These are phyloP conservation scores for Periophthalmus modestus DNA, from an alignment of 2,113 vertebrate species.

Conservation along the genomic window DNA sequence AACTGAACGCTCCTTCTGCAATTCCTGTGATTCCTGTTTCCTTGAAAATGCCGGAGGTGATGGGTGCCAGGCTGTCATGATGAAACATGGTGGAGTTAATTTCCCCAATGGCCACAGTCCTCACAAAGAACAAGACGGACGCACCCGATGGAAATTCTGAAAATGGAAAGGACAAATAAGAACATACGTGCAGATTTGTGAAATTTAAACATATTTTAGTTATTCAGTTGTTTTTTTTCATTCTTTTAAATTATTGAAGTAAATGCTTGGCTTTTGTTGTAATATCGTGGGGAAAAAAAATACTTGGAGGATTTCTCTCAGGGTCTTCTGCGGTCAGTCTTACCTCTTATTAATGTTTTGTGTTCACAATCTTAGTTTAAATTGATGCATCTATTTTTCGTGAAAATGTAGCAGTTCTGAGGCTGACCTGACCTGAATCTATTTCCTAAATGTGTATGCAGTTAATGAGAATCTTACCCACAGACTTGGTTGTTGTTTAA, in stretches of 20 bases:
- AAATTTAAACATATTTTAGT: not conserved
- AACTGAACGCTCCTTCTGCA: conserved; percentile 49
- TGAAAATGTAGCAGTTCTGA: too few species aligned
- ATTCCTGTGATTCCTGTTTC: conserved; percentile 45
- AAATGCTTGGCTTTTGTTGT: not conserved
- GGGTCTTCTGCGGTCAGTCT: too few species aligned
- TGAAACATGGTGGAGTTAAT: conserved; percentile 63
- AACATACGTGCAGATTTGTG: not conserved
- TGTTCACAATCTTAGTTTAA: too few species aligned
- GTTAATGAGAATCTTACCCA: too few species aligned
- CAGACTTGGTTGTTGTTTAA: too few species aligned
- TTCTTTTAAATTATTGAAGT: not conserved
- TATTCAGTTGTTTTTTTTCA: not conserved
- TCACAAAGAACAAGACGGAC: conserved; percentile 47
- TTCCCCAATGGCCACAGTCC: conserved; percentile 36
- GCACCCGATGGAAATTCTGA: conserved; percentile 55
- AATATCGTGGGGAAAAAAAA: not conserved
- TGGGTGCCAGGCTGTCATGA: conserved; percentile 55
- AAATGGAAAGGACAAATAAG: not conserved
- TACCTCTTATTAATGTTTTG: too few species aligned
- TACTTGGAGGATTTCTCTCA: not conserved
- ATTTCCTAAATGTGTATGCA: too few species aligned
- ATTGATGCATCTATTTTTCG: too few species aligned
- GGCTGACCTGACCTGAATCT: too few species aligned
- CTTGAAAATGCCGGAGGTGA: conserved; percentile 55